phyloP scores from a whole-genome alignment of 2,888 invertebrate genomes.

The Ornithoptera priamus region DNA sequence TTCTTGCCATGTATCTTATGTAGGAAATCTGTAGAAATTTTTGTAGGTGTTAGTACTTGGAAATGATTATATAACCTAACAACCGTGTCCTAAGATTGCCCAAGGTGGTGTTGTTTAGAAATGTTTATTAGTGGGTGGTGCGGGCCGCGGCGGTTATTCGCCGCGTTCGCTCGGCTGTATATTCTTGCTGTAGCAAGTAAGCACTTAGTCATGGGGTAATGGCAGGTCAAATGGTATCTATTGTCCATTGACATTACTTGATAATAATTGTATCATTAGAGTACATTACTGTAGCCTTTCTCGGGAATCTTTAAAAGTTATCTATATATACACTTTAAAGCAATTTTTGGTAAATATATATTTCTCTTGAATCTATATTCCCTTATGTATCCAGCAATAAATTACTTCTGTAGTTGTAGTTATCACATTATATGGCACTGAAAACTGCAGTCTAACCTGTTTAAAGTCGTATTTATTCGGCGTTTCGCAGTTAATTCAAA shows the following conservation, averaged over 20 bases:
- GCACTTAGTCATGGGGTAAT: slow-evolving; percentile 71
- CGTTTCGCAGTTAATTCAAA: slow-evolving; percentile 19
- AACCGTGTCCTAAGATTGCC: slow-evolving; percentile 74
- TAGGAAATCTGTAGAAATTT: slow-evolving; percentile 73
- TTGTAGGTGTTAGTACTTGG: slow-evolving; percentile 74
- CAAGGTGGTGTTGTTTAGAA: slow-evolving; percentile 71
- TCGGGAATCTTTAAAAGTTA: slow-evolving; percentile 78
- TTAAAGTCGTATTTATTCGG: slow-evolving; percentile 13
- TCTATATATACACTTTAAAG: slow-evolving; percentile 75
- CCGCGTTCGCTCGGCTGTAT: slow-evolving; percentile 65
- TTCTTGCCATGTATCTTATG: slow-evolving; percentile 78
- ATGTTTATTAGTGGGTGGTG: slow-evolving; percentile 67
- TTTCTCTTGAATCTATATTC: slow-evolving; percentile 79
- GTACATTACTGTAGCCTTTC: slow-evolving; percentile 80
- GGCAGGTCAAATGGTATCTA: slow-evolving; percentile 78
- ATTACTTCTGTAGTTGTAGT: slow-evolving; percentile 76
- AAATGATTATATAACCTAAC: slow-evolving; percentile 67
- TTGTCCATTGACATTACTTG: slow-evolving; percentile 79
- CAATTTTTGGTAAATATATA: slow-evolving; percentile 76
- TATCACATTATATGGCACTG: slow-evolving; percentile 64
- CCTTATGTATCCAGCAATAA: slow-evolving; percentile 80
- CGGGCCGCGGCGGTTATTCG: slow-evolving; percentile 59
- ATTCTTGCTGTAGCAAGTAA: slow-evolving; percentile 76
- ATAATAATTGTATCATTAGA: slow-evolving; percentile 81
- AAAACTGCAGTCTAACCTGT: slow-evolving; percentile 31